A percentile compares a stretch with the other conserved stretches of the same genome.
Evolutionary conservation across 2,888 invertebrate genomes (phyloP).

Genomic region (Lasioglossum leucozonium): DNA sequence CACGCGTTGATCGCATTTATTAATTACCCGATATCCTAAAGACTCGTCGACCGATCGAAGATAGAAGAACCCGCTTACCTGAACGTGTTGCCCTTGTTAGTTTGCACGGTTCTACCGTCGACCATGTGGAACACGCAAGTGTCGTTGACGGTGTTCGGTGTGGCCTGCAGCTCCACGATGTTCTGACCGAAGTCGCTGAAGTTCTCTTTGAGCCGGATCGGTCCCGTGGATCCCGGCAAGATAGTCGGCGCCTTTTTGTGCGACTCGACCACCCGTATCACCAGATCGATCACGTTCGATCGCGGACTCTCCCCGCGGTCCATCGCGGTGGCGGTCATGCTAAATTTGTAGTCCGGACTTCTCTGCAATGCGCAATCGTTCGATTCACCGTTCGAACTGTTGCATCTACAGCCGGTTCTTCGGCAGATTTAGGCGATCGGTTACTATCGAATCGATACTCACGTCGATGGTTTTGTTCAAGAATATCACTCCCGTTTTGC

Average conservation of each 20-base stretch:
- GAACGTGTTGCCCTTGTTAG: conserved; percentile 91
- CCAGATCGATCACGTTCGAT: conserved; percentile 90
- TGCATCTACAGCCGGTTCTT: not conserved
- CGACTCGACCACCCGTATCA: conserved; percentile 94
- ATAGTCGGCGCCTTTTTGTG: conserved; percentile 94
- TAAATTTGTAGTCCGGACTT: conserved; percentile 88
- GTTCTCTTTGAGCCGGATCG: conserved; percentile 90
- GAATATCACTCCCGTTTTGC: conserved; percentile 93
- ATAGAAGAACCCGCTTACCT: conserved; percentile 67
- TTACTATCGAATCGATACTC: conserved; percentile 82
- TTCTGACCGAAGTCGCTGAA: conserved; percentile 89
- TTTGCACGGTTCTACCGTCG: conserved; percentile 93
- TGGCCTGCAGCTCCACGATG: conserved; percentile 90
- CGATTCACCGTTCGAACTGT: not conserved
- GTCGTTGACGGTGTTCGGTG: conserved; percentile 91
- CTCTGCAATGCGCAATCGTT: conserved; percentile 84
- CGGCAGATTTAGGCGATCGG: not conserved
- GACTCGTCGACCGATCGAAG: not conserved
- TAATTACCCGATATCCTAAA: too few species aligned
- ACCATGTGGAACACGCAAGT: conserved; percentile 91
- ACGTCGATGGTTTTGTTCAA: conserved; percentile 89
- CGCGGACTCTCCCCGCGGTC: conserved; percentile 90
- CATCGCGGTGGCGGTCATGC: conserved; percentile 90
- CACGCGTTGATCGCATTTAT: too few species aligned
- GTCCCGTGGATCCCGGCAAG: conserved; percentile 86